These are phyloP conservation scores for Colinus virginianus DNA, from an alignment of 2,113 vertebrate genomes.

Conservation along the genomic window DNA sequence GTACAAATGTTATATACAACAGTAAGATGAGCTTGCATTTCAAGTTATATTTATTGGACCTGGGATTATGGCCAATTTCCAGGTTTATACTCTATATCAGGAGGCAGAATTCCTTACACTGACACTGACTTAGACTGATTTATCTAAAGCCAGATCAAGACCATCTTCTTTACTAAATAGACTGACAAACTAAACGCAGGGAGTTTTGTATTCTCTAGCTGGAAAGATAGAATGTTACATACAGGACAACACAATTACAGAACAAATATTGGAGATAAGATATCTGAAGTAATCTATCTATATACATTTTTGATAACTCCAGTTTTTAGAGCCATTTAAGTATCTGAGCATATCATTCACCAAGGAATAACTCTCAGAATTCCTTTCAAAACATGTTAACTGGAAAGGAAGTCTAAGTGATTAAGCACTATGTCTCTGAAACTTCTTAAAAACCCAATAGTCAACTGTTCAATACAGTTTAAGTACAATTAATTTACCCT, in stretches of 20 bases:
- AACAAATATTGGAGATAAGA: neutral
- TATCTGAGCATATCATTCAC: neutral
- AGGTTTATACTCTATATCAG: neutral
- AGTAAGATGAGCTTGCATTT: neutral
- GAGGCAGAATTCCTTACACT: neutral
- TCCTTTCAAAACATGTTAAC: neutral
- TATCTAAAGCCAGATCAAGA: neutral
- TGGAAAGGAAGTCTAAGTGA: neutral
- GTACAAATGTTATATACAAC: neutral
- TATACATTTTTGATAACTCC: neutral
- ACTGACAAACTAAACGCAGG: neutral
- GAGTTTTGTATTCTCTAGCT: neutral
- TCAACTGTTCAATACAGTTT: neutral
- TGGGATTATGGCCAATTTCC: neutral
- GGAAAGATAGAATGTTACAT: neutral
- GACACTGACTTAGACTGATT: neutral
- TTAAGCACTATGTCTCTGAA: neutral
- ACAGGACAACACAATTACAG: neutral
- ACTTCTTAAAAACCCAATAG: neutral
- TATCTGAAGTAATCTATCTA: neutral
- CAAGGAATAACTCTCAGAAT: neutral
- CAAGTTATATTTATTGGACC: neutral
- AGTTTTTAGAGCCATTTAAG: neutral
- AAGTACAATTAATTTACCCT: neutral
- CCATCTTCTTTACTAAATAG: neutral